Conservation (phyloP, 2,888 invertebrate genomes). For the Folsomia manolachei region DNA sequence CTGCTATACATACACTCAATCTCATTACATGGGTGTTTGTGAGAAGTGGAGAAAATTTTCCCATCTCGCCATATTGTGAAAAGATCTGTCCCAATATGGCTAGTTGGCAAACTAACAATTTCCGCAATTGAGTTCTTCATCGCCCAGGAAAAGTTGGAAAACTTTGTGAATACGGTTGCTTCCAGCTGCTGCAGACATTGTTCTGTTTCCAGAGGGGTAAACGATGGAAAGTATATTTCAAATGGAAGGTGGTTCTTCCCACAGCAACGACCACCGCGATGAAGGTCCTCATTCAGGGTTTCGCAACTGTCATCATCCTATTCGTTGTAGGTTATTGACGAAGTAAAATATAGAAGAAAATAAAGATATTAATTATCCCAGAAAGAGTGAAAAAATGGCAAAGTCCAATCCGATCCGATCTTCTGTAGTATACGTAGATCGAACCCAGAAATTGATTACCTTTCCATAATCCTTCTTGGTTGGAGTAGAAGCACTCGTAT, state of each 20-base stretch:
- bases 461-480: conserved; percentile 4
- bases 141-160: neutral
- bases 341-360: too few species aligned
- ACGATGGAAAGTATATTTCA: conserved; percentile 17
- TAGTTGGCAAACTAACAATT: neutral
- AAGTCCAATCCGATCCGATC: too few species aligned
- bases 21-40: too few species aligned
- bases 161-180: neutral
- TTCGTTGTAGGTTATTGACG: too few species aligned
- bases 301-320: conserved; percentile 17
- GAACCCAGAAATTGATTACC: conserved; percentile 2
- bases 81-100: too few species aligned
- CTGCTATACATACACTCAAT: too few species aligned
- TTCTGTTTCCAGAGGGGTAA: neutral
- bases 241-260: conserved; percentile 25
- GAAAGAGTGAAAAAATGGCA: neutral
- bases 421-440: too few species aligned
- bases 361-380: neutral
- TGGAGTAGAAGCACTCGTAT: neutral
- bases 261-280: conserved; percentile 33
- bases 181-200: neutral
- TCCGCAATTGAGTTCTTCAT: neutral
- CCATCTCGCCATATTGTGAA: too few species aligned
- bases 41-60: too few species aligned
- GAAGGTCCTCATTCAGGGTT: conserved; percentile 31